phyloP scores from a whole-genome alignment of 2,113 vertebrate species.

The Pluvialis apricaria region DNA sequence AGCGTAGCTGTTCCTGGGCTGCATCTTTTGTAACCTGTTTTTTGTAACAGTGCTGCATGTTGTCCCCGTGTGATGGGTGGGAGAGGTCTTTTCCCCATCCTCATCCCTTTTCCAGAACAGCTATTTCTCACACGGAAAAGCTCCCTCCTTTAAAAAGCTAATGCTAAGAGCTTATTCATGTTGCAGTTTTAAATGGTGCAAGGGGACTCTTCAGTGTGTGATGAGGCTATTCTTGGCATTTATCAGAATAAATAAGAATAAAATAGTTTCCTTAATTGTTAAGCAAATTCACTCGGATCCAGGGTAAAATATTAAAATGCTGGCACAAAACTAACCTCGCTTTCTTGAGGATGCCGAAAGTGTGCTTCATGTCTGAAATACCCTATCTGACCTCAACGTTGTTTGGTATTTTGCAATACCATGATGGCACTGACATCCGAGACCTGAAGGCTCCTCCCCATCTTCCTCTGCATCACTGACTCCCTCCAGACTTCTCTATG shows the following conservation, averaged over 20 bases:
- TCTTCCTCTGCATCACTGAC: neutral
- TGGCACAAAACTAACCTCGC: neutral
- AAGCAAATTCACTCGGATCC: neutral
- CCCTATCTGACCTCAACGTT: neutral
- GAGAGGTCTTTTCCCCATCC: neutral
- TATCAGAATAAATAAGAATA: neutral
- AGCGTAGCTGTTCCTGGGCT: neutral
- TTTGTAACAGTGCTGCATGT: neutral
- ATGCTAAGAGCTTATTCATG: neutral
- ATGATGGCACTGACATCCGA: neutral
- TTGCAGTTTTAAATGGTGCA: neutral
- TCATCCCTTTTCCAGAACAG: neutral
- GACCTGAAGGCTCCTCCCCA: neutral
- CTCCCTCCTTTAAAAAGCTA: neutral
- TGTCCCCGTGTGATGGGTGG: neutral
- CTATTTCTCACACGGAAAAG: neutral
- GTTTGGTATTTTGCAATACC: neutral
- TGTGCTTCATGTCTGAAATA: neutral
- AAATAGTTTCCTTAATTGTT: neutral
- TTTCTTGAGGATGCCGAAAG: neutral
- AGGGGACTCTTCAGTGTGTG: neutral
- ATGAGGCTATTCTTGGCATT: neutral
- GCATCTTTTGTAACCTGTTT: neutral
- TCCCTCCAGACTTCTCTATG: neutral
- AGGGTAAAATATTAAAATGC: neutral